Percentiles rank a stretch among this genome's conserved stretches.
These are phyloP conservation scores for Lasioglossum zephyrum DNA, from an alignment of 2,888 invertebrate genomes.

Conservation along the genomic window DNA sequence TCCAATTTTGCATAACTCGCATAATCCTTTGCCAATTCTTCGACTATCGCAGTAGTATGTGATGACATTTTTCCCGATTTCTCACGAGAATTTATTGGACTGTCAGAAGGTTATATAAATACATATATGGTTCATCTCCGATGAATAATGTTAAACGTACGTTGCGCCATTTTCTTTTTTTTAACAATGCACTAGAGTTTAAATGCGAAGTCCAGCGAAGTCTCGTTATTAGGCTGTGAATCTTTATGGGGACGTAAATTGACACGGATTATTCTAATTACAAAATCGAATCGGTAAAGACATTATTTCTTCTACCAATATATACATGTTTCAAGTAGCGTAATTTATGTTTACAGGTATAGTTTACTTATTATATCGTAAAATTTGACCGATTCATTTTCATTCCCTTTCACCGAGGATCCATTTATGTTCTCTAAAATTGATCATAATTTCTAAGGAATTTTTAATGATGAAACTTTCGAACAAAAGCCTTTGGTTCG, in stretches of 20 bases:
- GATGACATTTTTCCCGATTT: constrained; percentile 48
- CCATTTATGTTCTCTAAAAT: background rate
- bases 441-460: background rate
- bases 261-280: background rate
- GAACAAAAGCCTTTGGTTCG: too few relatives aligned
- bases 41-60: constrained; percentile 69
- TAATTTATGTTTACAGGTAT: background rate
- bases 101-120: background rate
- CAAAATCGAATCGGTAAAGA: background rate
- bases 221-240: background rate
- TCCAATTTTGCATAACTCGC: constrained; percentile 78
- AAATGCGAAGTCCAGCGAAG: background rate
- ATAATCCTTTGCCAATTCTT: constrained; percentile 81
- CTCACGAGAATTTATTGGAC: constrained; percentile 13
- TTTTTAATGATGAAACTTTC: background rate
- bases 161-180: constrained; percentile 19
- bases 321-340: background rate
- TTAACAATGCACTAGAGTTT: background rate
- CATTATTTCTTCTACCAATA: background rate
- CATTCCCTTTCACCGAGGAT: background rate
- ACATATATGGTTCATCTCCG: background rate
- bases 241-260: background rate
- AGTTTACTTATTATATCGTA: background rate
- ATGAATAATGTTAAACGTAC: background rate
- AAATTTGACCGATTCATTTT: background rate